Conservation (phyloP, 2,113 vertebrate genomes). For the Syngnathus floridae region DNA sequence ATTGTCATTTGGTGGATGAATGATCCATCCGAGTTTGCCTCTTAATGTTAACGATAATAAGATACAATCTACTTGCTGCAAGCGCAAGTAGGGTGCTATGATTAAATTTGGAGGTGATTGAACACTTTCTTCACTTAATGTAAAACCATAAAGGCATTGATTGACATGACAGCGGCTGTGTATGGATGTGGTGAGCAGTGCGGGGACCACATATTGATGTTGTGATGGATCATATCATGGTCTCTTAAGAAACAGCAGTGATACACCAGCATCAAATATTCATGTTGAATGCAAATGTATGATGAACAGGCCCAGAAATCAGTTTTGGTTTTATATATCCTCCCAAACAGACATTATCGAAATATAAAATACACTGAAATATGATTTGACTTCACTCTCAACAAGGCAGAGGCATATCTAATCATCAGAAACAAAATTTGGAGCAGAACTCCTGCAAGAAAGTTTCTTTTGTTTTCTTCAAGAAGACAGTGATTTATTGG, state of each 20-base stretch:
- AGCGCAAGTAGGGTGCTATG: neutral
- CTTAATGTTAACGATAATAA: neutral
- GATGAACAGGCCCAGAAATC: too few relatives aligned
- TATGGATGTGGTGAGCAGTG: too few relatives aligned
- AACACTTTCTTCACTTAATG: neutral
- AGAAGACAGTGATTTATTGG: constrained; percentile 72
- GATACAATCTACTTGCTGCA: neutral
- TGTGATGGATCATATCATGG: neutral
- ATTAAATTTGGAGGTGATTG: neutral
- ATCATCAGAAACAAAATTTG: constrained; percentile 42
- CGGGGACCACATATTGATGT: neutral
- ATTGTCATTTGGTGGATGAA: neutral
- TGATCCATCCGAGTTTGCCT: too few relatives aligned
- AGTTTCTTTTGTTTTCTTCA: constrained; percentile 52
- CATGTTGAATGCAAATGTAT: too few relatives aligned
- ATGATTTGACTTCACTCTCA: too few relatives aligned
- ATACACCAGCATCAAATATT: too few relatives aligned
- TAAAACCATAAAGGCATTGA: neutral
- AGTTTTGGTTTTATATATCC: too few relatives aligned
- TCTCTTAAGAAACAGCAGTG: too few relatives aligned
- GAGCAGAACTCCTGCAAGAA: constrained; percentile 34
- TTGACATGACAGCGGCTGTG: neutral
- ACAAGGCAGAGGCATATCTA: too few relatives aligned
- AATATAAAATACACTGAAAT: too few relatives aligned
- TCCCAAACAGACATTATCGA: too few relatives aligned